phyloP scores from a whole-genome alignment of 2,113 vertebrate genomes.

The Polypterus senegalus region DNA sequence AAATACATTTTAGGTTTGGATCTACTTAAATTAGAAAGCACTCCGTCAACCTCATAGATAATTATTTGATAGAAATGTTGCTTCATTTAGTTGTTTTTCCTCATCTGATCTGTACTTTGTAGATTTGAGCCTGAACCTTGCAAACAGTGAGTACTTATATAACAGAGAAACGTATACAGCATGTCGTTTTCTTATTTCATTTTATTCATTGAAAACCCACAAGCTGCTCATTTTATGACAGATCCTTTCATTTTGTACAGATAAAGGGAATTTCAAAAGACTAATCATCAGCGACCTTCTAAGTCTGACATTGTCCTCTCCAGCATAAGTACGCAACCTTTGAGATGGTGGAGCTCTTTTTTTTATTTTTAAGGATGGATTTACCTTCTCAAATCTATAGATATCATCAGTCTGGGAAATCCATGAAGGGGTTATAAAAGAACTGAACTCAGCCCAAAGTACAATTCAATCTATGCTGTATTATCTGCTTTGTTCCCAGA shows the following conservation, averaged over 20 bases:
- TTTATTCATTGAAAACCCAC: background rate
- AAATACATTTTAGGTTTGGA: too few relatives aligned
- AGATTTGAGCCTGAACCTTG: too few relatives aligned
- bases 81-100: too few relatives aligned
- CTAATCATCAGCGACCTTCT: background rate
- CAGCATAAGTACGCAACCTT: background rate
- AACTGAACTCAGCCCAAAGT: conserved; percentile 1
- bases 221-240: background rate
- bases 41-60: too few relatives aligned
- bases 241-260: background rate
- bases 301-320: conserved; percentile 1
- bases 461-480: background rate
- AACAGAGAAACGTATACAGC: too few relatives aligned
- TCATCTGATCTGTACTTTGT: too few relatives aligned
- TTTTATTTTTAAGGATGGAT: conserved; percentile 4
- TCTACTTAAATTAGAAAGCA: too few relatives aligned
- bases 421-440: background rate
- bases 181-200: background rate
- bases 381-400: conserved; percentile 2
- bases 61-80: too few relatives aligned
- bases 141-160: too few relatives aligned
- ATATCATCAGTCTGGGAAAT: conserved; percentile 3
- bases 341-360: background rate
- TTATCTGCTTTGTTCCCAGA: background rate
- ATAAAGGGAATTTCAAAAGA: conserved; percentile 1